Base-by-base conservation (phyloP, 2,113 vertebrate genomes). In the Crotophaga sulcirostris region DNA sequence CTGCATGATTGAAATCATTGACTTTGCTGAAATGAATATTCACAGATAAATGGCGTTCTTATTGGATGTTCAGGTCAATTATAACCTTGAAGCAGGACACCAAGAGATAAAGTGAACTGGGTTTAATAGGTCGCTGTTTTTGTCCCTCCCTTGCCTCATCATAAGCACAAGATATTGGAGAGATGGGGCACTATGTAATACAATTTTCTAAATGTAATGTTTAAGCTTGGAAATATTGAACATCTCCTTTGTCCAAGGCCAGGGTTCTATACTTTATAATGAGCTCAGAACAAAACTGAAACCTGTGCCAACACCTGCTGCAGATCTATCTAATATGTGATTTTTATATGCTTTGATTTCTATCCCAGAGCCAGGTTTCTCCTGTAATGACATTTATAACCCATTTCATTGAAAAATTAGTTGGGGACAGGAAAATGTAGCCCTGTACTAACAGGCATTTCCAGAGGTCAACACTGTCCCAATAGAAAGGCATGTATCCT, bases 1-100 rank as follows among this genome's bases (percentile, higher is more conserved):
- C 68, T 95, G 93, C 42, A 93, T 97, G 79, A 77, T 26, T 86
- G 90, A 96, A 97, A 94, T 97, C 95, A 96, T 93, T 97, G 96
- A 92, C 81, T 96, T 97, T 95, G 83, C 75, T 93, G 90, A 96
- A 93, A 95, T 75, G 79, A 96, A 59, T 84, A 95, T 94, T 88
- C 58, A 33, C 36, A 34, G 31, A 10, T 29, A 52, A 87, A 90
- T 75, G 68, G 13, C 62, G 58, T 28, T 89, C 73, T 82, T 96
- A 73, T 92, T 89, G 87, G 54, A 87, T 81, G 74, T 86, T 83
- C 58, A 91, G 68, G 84, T 98, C 82, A 87, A 56, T 89, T 86
- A n/a, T 23, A 24, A 14, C 38, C 49, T 33, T 68, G 21, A 77
- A 84, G 64, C 70, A 79, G 52, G 60, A 74, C 49, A 56, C 23